phyloP scores from a whole-genome alignment of 2,113 vertebrate genomes.

The Perognathus longimembris region DNA sequence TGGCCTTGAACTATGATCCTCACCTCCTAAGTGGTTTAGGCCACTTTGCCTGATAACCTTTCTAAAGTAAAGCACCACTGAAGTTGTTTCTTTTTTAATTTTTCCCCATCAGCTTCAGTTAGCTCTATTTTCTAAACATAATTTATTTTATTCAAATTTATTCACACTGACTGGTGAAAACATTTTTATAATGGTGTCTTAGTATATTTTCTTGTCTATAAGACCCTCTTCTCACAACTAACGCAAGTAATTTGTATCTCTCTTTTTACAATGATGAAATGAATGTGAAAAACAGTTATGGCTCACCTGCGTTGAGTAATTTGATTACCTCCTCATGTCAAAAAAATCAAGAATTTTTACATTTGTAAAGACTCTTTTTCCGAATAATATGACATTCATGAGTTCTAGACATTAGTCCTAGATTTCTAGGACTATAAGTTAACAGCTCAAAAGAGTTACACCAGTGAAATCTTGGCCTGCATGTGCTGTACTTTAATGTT shows the following conservation, averaged over 20 bases:
- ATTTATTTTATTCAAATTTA: conserved; percentile 32
- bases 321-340: background rate
- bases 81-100: background rate
- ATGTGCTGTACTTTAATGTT: too few relatives aligned
- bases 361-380: background rate
- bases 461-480: too few relatives aligned
- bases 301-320: background rate
- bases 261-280: background rate
- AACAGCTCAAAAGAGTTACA: too few relatives aligned
- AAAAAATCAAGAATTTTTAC: conserved; percentile 37
- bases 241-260: background rate
- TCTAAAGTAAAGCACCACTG: too few relatives aligned
- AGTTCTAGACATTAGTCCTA: background rate
- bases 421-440: too few relatives aligned
- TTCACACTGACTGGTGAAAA: background rate
- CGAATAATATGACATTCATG: background rate
- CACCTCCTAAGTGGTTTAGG: too few relatives aligned
- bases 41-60: too few relatives aligned
- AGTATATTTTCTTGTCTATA: background rate
- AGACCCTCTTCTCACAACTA: background rate
- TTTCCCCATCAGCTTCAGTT: background rate
- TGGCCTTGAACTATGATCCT: too few relatives aligned
- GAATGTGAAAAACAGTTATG: background rate
- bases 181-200: background rate
- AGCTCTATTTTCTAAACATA: background rate